phyloP scores from a whole-genome alignment of 2,797 vertebrate genomes.

The Clarias laeviceps region DNA sequence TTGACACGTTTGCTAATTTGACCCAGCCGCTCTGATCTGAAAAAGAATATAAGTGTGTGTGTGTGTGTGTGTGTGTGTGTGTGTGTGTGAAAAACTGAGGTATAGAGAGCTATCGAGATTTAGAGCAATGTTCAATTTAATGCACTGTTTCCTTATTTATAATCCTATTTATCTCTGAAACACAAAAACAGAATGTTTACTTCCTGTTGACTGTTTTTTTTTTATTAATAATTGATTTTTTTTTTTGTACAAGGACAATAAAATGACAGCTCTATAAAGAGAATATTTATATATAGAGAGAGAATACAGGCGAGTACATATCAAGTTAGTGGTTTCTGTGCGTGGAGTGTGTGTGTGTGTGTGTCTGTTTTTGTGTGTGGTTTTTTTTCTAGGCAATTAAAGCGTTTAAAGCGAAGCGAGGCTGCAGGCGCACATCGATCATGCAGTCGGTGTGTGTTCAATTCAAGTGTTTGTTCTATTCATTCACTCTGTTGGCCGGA shows the following conservation, averaged over 20 bases:
- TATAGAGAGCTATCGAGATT: background rate
- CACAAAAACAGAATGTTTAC: slow-evolving; percentile 11
- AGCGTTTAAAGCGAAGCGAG: slow-evolving; percentile 15
- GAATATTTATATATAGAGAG: background rate
- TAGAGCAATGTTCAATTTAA: background rate
- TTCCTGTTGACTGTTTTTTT: background rate
- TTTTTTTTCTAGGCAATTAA: slow-evolving; percentile 12
- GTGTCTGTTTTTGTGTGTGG: background rate
- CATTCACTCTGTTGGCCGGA: slow-evolving; percentile 67
- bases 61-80: too few relatives aligned
- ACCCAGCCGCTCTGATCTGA: too few relatives aligned
- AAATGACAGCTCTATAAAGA: background rate
- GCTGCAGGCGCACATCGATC: slow-evolving; percentile 63
- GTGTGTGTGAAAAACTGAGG: background rate
- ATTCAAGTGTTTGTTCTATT: slow-evolving; percentile 54
- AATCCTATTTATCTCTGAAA: background rate
- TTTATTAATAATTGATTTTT: background rate
- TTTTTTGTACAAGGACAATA: background rate
- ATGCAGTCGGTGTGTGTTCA: slow-evolving; percentile 64
- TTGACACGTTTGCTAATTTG: background rate
- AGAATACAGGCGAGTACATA: background rate
- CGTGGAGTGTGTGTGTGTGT: background rate
- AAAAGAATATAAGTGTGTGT: too few relatives aligned
- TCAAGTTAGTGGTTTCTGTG: background rate
- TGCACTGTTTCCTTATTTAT: slow-evolving; percentile 7